These are phyloP conservation scores for Oegoconia quadripuncta DNA, from an alignment of 2,888 invertebrate species.

Conservation along the genomic window DNA sequence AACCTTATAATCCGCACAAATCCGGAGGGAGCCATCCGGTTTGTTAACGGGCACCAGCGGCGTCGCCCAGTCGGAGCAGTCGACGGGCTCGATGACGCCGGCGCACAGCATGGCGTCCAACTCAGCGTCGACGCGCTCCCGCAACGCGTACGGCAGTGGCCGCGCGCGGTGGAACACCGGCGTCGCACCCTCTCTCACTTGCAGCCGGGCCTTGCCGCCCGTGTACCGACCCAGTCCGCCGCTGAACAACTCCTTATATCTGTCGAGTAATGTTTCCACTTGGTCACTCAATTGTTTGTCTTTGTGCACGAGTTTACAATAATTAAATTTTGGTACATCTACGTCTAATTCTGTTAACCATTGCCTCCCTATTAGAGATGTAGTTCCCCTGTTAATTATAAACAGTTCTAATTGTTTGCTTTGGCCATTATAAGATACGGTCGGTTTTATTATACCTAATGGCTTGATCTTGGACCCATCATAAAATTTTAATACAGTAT, in stretches of 20 bases:
- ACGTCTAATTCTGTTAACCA: constrained; percentile 11
- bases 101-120: constrained; percentile 19
- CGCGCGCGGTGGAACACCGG: constrained; percentile 15
- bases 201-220: constrained; percentile 11
- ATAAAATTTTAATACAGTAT: constrained; percentile 5
- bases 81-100: constrained; percentile 21
- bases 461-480: constrained; percentile 3
- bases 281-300: neutral
- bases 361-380: constrained; percentile 13
- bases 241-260: constrained; percentile 9
- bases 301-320: neutral
- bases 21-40: no score
- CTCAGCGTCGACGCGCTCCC: no score
- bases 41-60: constrained; percentile 10
- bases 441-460: constrained; percentile 8
- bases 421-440: constrained; percentile 1
- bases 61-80: constrained; percentile 12
- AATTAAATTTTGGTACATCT: neutral
- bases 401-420: constrained; percentile 10
- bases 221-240: constrained; percentile 10
- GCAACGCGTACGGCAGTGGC: constrained; percentile 13
- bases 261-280: neutral
- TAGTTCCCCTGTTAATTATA: constrained; percentile 10
- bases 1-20: constrained; percentile 4
- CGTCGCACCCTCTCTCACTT: constrained; percentile 11